Evolutionary conservation across 2,113 vertebrate species (phyloP).

Genomic region (Anarhynchus alexandrinus): DNA sequence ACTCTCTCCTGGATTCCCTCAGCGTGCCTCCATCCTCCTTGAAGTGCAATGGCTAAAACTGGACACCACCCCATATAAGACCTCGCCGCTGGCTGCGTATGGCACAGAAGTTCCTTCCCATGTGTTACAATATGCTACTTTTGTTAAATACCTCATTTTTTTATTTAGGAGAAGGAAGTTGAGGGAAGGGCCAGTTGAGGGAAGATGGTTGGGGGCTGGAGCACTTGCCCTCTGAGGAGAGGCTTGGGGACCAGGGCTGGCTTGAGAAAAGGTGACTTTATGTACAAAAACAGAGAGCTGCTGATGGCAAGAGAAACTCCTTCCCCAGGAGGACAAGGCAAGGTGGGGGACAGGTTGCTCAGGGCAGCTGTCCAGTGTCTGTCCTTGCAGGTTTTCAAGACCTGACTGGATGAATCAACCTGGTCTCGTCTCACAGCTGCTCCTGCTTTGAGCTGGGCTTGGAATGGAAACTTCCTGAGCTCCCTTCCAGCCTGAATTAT

Average conservation of each 20-base stretch:
- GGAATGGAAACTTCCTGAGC: not conserved
- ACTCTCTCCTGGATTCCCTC: not conserved
- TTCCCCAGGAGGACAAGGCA: not conserved
- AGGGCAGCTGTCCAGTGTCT: not conserved
- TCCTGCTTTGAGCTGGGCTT: not conserved
- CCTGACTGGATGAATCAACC: not conserved
- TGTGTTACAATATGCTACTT: not conserved
- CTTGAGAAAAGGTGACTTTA: not conserved
- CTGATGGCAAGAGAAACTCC: not conserved
- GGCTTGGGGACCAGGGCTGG: not conserved
- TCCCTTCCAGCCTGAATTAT: not conserved
- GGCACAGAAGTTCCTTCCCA: not conserved
- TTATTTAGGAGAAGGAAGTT: not conserved
- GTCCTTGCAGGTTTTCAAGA: not conserved
- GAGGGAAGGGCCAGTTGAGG: not conserved
- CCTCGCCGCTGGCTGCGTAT: not conserved
- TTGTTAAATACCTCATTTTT: not conserved
- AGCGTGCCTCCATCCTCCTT: not conserved
- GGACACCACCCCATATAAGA: rapidly evolving
- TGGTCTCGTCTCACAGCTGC: not conserved
- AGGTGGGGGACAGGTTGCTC: not conserved
- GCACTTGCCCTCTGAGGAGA: not conserved
- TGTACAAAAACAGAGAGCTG: not conserved
- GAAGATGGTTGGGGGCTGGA: not conserved
- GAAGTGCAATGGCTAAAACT: not conserved